Percentiles rank a stretch among this genome's conserved stretches.
Conservation (phyloP, 2,113 vertebrate genomes). For the Lophotis ruficrista region DNA sequence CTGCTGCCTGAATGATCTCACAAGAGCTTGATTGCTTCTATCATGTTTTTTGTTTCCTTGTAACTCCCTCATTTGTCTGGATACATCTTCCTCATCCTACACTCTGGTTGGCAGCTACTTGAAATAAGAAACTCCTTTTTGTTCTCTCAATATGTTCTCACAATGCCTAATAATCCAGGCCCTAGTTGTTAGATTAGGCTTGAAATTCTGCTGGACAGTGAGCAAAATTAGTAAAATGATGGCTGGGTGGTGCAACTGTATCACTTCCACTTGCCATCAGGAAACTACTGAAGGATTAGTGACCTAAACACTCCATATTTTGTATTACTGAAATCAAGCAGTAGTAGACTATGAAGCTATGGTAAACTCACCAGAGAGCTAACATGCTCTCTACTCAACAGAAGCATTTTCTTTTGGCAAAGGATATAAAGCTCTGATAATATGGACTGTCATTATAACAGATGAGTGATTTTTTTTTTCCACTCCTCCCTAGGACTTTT, state of each 20-base stretch:
- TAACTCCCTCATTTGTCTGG: not conserved
- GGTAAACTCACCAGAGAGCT: not conserved
- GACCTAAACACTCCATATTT: not conserved
- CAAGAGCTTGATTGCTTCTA: not conserved
- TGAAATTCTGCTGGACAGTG: not conserved
- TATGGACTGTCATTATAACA: not conserved
- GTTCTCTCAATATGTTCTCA: not conserved
- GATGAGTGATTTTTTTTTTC: not conserved
- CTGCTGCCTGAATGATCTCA: not conserved
- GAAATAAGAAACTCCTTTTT: not conserved
- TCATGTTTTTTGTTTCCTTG: not conserved
- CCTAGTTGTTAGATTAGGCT: not conserved
- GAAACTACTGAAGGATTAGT: not conserved
- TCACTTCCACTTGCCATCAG: not conserved
- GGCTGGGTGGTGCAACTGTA: not conserved
- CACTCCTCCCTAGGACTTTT: not conserved
- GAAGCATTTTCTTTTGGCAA: not conserved
- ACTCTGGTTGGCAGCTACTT: not conserved
- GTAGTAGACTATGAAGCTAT: not conserved
- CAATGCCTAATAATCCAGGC: too few species aligned
- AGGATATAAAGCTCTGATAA: not conserved
- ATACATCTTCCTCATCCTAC: not conserved
- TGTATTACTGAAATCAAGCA: not conserved
- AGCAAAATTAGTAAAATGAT: not conserved
- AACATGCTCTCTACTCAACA: not conserved